These are phyloP conservation scores for Galerucella pusilla DNA, from an alignment of 2,888 invertebrate genomes.

Conservation along the genomic window DNA sequence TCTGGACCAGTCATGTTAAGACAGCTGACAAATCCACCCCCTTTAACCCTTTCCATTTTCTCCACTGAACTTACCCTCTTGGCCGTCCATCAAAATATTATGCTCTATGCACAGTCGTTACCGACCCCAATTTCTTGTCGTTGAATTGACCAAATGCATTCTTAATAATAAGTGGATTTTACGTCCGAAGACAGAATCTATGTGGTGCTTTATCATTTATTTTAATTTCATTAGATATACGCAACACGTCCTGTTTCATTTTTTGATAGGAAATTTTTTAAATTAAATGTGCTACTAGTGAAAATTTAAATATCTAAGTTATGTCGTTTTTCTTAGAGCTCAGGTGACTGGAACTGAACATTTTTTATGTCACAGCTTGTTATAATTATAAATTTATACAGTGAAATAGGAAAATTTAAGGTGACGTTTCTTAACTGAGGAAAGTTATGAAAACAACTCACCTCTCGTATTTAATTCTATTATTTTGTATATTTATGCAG, in stretches of 20 bases:
- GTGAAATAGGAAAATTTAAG: not conserved
- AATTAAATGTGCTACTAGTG: too few species aligned
- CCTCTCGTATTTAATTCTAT: too few species aligned
- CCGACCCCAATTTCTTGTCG: constrained; percentile 12
- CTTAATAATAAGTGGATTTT: not conserved
- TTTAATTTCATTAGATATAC: too few species aligned
- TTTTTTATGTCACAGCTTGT: not conserved
- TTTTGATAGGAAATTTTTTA: too few species aligned
- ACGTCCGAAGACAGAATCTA: too few species aligned
- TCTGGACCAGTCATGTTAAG: constrained; percentile 18
- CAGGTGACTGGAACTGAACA: not conserved
- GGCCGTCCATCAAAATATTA: constrained; percentile 28
- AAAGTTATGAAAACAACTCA: not conserved
- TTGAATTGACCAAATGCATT: constrained; percentile 13
- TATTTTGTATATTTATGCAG: too few species aligned
- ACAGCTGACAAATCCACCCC: constrained; percentile 25
- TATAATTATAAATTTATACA: not conserved
- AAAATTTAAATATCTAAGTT: too few species aligned
- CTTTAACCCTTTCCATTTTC: constrained; percentile 23
- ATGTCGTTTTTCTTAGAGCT: not conserved
- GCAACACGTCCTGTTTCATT: too few species aligned
- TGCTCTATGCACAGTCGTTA: constrained; percentile 1
- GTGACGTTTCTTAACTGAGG: too few species aligned
- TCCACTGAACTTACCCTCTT: constrained; percentile 23
- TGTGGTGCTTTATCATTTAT: too few species aligned